Evolutionary conservation across 35 echinoderm and acorn worm genomes (phyloP), one percentile per base, ranked within the genome.

Genomic region (Ophiothrix spiculata): DNA sequence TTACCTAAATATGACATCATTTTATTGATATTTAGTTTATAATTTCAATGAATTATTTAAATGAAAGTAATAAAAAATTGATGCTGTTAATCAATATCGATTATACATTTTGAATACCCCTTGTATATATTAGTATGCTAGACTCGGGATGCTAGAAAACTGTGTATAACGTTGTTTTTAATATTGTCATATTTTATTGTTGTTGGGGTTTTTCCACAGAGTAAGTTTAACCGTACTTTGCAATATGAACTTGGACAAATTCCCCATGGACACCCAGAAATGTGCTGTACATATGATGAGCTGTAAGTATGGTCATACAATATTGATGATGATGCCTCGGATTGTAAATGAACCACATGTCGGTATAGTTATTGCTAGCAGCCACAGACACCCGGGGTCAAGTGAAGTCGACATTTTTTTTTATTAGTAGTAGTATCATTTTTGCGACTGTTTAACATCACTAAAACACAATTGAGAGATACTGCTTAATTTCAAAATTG

Each of bases 211-310:
- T 49, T 49, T 19, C 19, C 19, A 12, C 60, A 69, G 60, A 28
- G 29, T 69, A 6, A 69, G 60, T 28, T 69, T 69, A 28, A 69
- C 60, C 3, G 60, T 69, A 2, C 29, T 28, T 25, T 69, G 60
- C 23, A 69, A 15, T 6, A 69, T 69, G 60, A 69, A 25, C 2
- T 28, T 69, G 1, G 60, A 69, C 60, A 6, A 25, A 69, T 69
- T 69, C 23, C 60, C 60, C 16, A 69, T 69, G 60, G 60, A 69
- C 60, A 12, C 60, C 17, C 60, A 69, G 23, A 25, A 69, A 15
- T 69, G 60, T 69, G 60, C 60, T 69, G 60, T 69, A 25, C 60
- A 69, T 69, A 69, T 69, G 60, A 69, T 69, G 60, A 69, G 60
- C 25, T 69, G 60, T 69, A 25, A 69, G 60, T 69, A 69, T 49